These are phyloP conservation scores for Hirtodrosophila trivittata DNA, from an alignment of 2,888 invertebrate species.

Conservation along the genomic window DNA sequence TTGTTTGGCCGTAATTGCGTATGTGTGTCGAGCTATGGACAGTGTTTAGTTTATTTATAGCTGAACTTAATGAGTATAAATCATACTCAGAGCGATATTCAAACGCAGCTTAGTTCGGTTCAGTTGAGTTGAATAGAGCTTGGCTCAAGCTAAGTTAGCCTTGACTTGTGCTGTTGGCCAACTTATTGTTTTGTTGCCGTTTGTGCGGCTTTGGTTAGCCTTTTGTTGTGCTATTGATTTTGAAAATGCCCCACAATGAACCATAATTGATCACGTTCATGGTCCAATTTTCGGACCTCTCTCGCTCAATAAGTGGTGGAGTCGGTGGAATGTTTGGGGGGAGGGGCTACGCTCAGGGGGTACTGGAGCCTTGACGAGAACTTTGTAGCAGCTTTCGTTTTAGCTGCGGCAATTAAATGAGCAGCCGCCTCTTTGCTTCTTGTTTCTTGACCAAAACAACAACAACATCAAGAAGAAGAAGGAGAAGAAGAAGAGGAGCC, in stretches of 20 bases:
- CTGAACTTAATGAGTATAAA: slow-evolving; percentile 38
- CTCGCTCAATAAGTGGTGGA: no score
- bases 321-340: no score
- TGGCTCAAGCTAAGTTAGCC: slow-evolving; percentile 47
- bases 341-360: background rate
- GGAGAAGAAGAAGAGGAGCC: slow-evolving; percentile 16
- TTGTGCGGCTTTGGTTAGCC: slow-evolving; percentile 28
- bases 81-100: slow-evolving; percentile 24
- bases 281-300: slow-evolving; percentile 68
- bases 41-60: slow-evolving; percentile 75
- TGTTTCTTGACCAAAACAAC: slow-evolving; percentile 8
- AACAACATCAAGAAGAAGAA: slow-evolving; percentile 4
- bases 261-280: slow-evolving; percentile 79
- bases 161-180: slow-evolving; percentile 60
- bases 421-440: slow-evolving; percentile 17
- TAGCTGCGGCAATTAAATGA: slow-evolving; percentile 46
- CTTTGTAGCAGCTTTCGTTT: slow-evolving; percentile 44
- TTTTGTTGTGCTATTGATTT: slow-evolving; percentile 72
- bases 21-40: slow-evolving; percentile 50
- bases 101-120: slow-evolving; percentile 4
- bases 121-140: background rate
- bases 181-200: slow-evolving; percentile 36
- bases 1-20: slow-evolving; percentile 63
- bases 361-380: slow-evolving; percentile 35
- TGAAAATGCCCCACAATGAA: slow-evolving; percentile 72